Percentiles rank a stretch among this genome's conserved stretches.
These are phyloP conservation scores for Coregonus sp. DNA, from an alignment of 2,797 vertebrate species.

Conservation along the genomic window DNA sequence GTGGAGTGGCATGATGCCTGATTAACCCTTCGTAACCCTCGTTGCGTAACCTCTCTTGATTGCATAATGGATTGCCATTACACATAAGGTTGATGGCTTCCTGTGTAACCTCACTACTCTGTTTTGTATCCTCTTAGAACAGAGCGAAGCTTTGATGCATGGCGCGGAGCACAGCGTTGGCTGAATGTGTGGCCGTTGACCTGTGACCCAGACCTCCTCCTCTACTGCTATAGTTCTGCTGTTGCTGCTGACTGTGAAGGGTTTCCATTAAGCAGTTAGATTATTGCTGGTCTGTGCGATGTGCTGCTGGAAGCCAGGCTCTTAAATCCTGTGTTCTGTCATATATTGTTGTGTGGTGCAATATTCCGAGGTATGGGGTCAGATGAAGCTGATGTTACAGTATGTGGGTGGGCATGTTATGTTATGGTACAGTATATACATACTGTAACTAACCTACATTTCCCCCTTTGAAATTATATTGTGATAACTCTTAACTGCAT, in stretches of 20 bases:
- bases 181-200: not conserved
- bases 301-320: not conserved
- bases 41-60: slow-evolving; percentile 9
- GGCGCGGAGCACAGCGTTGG: not conserved
- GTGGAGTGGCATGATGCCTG: not conserved
- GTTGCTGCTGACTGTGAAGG: not conserved
- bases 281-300: not conserved
- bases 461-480: not conserved
- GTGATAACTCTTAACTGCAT: not conserved
- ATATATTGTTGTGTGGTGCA: not conserved
- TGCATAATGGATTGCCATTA: slow-evolving; percentile 7
- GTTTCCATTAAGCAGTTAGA: not conserved
- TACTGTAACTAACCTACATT: not conserved
- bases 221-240: not conserved
- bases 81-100: not conserved
- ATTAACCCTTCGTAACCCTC: not conserved
- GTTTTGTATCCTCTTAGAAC: not conserved
- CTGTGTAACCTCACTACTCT: not conserved
- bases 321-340: not conserved
- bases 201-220: not conserved
- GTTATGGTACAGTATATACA: not conserved
- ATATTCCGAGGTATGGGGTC: not conserved
- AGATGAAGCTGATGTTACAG: not conserved
- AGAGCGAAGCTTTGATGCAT: not conserved
- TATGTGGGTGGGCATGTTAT: not conserved